phyloP scores from a whole-genome alignment of 2,113 vertebrate species.

The Lethenteron reissneri region DNA sequence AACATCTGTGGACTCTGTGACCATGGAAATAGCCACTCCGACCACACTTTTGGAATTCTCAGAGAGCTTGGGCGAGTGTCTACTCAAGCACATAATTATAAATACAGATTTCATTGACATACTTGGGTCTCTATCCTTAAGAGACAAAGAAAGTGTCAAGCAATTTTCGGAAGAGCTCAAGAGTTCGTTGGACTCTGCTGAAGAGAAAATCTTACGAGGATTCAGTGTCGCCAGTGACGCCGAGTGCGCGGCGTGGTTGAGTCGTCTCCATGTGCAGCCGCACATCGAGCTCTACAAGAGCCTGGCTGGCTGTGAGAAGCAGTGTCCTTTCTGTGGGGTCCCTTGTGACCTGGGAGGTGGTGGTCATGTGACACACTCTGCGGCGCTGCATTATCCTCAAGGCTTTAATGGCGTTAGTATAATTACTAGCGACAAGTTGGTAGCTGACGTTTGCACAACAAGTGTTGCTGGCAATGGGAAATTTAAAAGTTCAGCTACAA shows the following conservation, averaged over 20 bases:
- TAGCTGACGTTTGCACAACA: neutral
- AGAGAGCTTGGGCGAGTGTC: neutral
- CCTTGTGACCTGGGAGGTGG: slow-evolving; percentile 5
- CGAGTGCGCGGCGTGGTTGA: neutral
- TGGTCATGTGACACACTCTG: neutral
- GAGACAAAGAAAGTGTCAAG: neutral
- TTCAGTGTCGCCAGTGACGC: neutral
- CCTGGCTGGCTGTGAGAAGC: slow-evolving; percentile 9
- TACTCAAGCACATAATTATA: neutral
- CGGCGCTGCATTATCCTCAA: neutral
- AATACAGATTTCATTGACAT: neutral
- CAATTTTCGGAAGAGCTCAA: slow-evolving; percentile 6
- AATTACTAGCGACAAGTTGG: too few relatives aligned
- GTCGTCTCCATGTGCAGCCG: slow-evolving; percentile 2
- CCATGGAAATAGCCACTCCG: too few relatives aligned
- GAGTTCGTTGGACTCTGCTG: neutral
- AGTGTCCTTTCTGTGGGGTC: slow-evolving; percentile 10
- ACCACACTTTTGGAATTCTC: neutral
- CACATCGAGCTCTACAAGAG: slow-evolving; percentile 1
- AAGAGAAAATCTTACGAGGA: neutral
- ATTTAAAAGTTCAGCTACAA: neutral
- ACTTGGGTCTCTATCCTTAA: slow-evolving; percentile 4
- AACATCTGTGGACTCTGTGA: too few relatives aligned
- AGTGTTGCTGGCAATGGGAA: neutral
- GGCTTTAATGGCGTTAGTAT: too few relatives aligned